phyloP scores from a whole-genome alignment of 2,113 vertebrate species.

The Aspidoscelis tigris region DNA sequence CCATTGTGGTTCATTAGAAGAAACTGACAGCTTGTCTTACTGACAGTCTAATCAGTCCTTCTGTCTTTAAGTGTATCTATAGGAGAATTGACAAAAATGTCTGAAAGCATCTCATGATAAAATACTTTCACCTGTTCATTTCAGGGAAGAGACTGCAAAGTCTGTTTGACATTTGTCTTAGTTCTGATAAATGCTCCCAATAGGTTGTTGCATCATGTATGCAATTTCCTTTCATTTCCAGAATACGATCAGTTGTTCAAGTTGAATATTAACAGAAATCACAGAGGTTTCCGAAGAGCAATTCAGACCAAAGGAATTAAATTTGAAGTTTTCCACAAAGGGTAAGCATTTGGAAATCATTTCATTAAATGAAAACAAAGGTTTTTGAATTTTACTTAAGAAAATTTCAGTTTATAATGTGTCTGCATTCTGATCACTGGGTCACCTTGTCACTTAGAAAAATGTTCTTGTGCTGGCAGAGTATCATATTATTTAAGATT shows the following conservation, averaged over 20 bases:
- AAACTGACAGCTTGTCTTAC: not conserved
- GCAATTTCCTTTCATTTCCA: conserved; percentile 30
- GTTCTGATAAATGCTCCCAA: not conserved
- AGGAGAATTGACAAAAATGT: not conserved
- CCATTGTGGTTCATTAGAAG: not conserved
- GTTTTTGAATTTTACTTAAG: not conserved
- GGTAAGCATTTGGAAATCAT: conserved; percentile 76
- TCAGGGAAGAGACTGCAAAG: not conserved
- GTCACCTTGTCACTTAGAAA: not conserved
- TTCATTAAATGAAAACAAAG: not conserved
- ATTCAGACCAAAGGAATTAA: conserved; percentile 93
- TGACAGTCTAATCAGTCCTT: not conserved
- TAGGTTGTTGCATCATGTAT: not conserved
- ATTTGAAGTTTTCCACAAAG: conserved; percentile 96
- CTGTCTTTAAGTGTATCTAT: not conserved
- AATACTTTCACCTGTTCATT: not conserved
- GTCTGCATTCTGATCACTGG: too few species aligned
- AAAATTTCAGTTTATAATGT: not conserved
- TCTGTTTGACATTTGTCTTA: not conserved
- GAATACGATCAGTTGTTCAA: conserved; percentile 95
- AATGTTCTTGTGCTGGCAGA: not conserved
- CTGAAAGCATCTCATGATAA: not conserved
- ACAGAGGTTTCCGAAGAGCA: conserved; percentile 89
- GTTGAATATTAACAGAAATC: conserved; percentile 92
- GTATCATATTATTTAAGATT: too few species aligned